Base-by-base conservation (phyloP, 2,113 vertebrate genomes). In the Donacobius atricapilla region DNA sequence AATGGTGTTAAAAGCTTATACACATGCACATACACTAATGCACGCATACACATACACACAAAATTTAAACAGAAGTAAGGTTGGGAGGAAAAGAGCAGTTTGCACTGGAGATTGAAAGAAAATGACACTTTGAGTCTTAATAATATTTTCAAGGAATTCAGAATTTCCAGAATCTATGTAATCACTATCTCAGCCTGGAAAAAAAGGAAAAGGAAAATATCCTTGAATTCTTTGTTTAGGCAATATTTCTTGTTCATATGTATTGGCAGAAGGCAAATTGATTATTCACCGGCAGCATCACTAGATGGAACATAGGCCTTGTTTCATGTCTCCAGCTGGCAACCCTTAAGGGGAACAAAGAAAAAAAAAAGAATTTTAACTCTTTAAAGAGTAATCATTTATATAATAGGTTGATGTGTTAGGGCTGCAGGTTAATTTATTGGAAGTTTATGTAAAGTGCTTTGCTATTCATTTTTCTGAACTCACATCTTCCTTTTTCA, bases 1-100 rank as follows among this genome's bases (percentile, higher is more conserved):
- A 54, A 13, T 21, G 5, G 2, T 8, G 11, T 45, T 61, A 54
- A 21, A 84, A 47, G 4, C 18, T 77, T 48, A 22, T 45, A 22
- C 2, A 44, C 3, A 15, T 8, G 18, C 6, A 48, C 6, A 23
- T 22, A 35, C 8, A 42, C 10, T 31, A 20, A 9, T 5, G 3
- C 1, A n/a, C 16, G 27, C 30, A 23, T 7, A 53, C 1, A 33
- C 4, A 18, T 3, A 30, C 8, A 53, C 1, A 31, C 4, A 17
- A 3, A 11, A 40, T 45, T 89, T 73, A 73, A 58, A 40, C 9
- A 11, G 9, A 40, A n/a, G 3, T 50, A 16, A 66, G 11, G 10
- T 0, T 81, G 19, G 58, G 18, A 73, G 80, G 14, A 68, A 79
- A 60, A 61, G 5, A 63, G 24, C 2, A 42, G 13, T 35, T 69